These are phyloP conservation scores for Trachelus iudaicus DNA, from an alignment of 2,888 invertebrate species.

Conservation along the genomic window DNA sequence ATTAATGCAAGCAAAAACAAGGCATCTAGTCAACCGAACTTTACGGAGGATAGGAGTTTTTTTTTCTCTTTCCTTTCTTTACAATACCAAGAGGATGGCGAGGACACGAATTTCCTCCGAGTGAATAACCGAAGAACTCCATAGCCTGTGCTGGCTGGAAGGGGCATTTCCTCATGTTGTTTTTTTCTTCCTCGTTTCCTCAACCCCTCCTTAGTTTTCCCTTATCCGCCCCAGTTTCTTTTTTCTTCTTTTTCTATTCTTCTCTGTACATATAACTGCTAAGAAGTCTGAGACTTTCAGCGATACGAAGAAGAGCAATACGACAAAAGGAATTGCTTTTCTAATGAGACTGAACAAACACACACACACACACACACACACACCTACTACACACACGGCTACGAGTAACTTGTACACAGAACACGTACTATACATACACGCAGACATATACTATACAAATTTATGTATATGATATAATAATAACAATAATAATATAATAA, in stretches of 20 bases:
- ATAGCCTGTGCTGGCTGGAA: background rate
- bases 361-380: slow-evolving; percentile 7
- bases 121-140: background rate
- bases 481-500: background rate
- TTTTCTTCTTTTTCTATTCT: background rate
- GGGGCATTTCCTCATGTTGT: background rate
- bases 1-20: slow-evolving; percentile 41
- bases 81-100: background rate
- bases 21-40: slow-evolving; percentile 61
- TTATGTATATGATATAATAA: background rate
- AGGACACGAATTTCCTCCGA: background rate
- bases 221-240: background rate
- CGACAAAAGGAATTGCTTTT: slow-evolving; percentile 49
- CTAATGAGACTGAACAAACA: slow-evolving; percentile 56
- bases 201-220: background rate
- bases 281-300: background rate
- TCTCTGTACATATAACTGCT: background rate
- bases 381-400: slow-evolving; percentile 1
- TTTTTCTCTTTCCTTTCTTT: background rate
- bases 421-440: background rate
- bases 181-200: background rate
- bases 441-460: background rate
- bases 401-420: background rate
- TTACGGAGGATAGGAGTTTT: slow-evolving; percentile 20
- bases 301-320: background rate